Conservation (phyloP, 1,140 invertebrate genomes). For the Drosophila bipectinata region DNA sequence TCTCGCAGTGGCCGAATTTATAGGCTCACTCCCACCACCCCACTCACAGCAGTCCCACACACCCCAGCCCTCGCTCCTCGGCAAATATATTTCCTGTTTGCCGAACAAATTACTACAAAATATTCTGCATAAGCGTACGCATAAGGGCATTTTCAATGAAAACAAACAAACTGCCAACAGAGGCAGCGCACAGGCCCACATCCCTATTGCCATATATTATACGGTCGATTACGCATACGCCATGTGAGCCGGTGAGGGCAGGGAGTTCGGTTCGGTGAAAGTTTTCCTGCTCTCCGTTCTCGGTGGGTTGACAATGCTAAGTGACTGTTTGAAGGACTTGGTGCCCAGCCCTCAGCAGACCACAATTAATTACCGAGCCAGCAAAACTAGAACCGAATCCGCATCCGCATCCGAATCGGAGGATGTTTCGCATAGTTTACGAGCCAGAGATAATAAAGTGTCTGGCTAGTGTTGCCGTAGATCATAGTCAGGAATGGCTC, state of each 20-base stretch:
- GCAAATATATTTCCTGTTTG: slow-evolving; percentile 68
- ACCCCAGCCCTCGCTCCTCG: neutral
- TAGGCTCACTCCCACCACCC: slow-evolving; percentile 38
- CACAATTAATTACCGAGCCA: slow-evolving; percentile 54
- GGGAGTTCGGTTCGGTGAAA: slow-evolving; percentile 46
- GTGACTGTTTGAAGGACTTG: slow-evolving; percentile 75
- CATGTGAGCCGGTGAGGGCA: slow-evolving; percentile 30
- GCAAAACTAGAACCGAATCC: slow-evolving; percentile 10
- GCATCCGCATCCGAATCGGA: slow-evolving; percentile 10
- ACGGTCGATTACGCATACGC: slow-evolving; percentile 65
- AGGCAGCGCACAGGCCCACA: neutral
- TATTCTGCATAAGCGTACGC: slow-evolving; percentile 74
- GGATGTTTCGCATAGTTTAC: slow-evolving; percentile 58
- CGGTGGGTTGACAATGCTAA: slow-evolving; percentile 56
- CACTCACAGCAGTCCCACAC: slow-evolving; percentile 40
- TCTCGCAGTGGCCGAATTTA: slow-evolving; percentile 44
- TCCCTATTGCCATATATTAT: slow-evolving; percentile 38
- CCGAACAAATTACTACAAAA: slow-evolving; percentile 76
- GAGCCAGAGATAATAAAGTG: slow-evolving; percentile 54
- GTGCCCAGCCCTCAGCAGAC: slow-evolving; percentile 24
- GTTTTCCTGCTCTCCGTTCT: slow-evolving; percentile 43
- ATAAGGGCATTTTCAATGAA: slow-evolving; percentile 75
- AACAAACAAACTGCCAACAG: slow-evolving; percentile 55
- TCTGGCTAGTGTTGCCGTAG: slow-evolving; percentile 31
- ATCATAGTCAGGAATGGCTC: slow-evolving; percentile 53